Conservation (phyloP, 2,797 vertebrate species). For the Coracias cyanogaster region DNA sequence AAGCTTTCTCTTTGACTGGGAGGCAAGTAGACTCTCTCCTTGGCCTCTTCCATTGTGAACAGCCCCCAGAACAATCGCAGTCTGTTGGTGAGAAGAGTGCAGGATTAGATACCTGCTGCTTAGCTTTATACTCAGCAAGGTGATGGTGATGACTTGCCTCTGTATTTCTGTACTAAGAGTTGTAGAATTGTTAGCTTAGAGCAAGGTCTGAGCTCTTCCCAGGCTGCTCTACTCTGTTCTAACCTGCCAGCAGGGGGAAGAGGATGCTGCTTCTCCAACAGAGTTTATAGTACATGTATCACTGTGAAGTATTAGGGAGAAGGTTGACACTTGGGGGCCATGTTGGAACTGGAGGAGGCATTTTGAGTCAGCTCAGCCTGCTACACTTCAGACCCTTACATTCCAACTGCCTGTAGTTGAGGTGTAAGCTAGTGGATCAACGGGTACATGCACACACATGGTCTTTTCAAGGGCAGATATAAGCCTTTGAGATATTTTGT, state of each 20-base stretch:
- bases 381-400: background rate
- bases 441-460: accelerated
- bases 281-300: background rate
- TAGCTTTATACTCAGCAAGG: background rate
- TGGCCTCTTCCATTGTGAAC: background rate
- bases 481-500: background rate
- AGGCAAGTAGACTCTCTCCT: background rate
- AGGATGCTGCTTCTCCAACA: background rate
- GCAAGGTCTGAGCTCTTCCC: background rate
- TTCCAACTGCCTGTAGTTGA: background rate
- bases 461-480: background rate
- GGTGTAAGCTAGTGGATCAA: background rate
- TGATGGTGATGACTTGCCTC: background rate
- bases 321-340: background rate
- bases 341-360: background rate
- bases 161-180: background rate
- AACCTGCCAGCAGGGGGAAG: background rate
- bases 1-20: background rate
- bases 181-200: background rate
- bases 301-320: background rate
- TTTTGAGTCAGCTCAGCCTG: background rate
- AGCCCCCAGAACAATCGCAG: background rate
- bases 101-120: background rate
- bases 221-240: background rate
- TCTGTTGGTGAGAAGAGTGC: background rate